Base-by-base conservation (phyloP, 1,140 invertebrate genomes). In the Tetramorium simillimum region DNA sequence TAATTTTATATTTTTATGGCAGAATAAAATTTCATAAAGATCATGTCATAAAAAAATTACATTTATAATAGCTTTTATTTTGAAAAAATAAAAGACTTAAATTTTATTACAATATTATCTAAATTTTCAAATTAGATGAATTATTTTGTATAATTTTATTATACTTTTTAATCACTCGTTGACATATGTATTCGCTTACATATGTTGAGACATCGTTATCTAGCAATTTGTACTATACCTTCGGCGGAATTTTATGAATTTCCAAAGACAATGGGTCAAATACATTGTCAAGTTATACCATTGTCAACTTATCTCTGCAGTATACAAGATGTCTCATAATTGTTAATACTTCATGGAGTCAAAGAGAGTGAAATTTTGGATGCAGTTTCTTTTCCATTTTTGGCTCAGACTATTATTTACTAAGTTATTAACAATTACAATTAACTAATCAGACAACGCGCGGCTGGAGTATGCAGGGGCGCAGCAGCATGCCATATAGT, bases 271-370 rank as follows among this genome's bases (percentile, higher is more conserved):
- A 49, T 58, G 10, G n/a, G 63, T 70, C 56, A 53, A 72, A 72
- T 73, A 18, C 40, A 86, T 89, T 89, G 51, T 86, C 77, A 43
- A 58, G n/a, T 81, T 82, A n/a, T n/a, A n/a, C n/a, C n/a, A 28
- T 87, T 62, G 60, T 56, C 33, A 33, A 33, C 4, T 33, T 33
- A 33, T 89, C 78, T 58, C 53, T 69, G 60, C 56, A 60, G 67
- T 46, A 4, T 33, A 33, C 33, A 33, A 0, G 33, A 33, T 33
- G 33, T 33, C 33, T 33, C 33, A 33, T 33, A 33, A 33, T 0
- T 33, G 33, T 33, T 4, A 33, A 33, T 33, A 33, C 33, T 33
- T 33, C 3, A 33, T 33, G 3, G 33, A 33, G 3, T 33, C 3
- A 33, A 33, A 33, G 33, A 33, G 33, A 0, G 33, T 33, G 33